These are phyloP conservation scores for Myotis daubentonii DNA, from an alignment of 2,797 vertebrate genomes.

Conservation along the genomic window DNA sequence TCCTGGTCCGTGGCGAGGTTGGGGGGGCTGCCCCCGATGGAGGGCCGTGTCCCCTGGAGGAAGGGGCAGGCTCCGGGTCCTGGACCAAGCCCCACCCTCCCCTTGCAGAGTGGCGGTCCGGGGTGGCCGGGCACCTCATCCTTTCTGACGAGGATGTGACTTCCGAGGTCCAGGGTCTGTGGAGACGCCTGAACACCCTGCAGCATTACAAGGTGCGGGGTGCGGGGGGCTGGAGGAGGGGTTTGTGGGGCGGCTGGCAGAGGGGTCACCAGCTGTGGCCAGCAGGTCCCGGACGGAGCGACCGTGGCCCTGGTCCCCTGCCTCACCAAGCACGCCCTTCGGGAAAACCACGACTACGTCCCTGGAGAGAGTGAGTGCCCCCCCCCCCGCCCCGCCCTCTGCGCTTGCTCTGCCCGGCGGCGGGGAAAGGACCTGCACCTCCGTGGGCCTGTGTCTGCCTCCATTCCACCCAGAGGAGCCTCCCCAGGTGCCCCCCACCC, in stretches of 20 bases:
- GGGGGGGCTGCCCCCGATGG: background rate
- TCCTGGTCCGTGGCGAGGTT: background rate
- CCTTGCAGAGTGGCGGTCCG: conserved; percentile 95
- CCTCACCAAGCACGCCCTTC: conserved; percentile 94
- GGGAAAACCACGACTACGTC: conserved; percentile 97
- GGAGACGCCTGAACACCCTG: conserved; percentile 97
- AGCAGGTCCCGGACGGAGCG: conserved; percentile 95
- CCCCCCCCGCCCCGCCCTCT: background rate
- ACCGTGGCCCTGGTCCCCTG: conserved; percentile 96
- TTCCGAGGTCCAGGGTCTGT: conserved; percentile 95
- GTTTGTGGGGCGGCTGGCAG: background rate
- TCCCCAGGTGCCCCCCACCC: background rate
- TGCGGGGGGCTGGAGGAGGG: background rate
- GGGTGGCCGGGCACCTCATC: conserved; percentile 96
- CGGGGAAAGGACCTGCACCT: background rate
- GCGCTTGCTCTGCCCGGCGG: background rate
- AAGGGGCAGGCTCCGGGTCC: background rate
- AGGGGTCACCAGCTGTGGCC: conserved; percentile 52
- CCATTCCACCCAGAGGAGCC: background rate
- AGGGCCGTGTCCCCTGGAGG: background rate
- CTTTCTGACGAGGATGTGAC: conserved; percentile 98
- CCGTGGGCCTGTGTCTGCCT: background rate
- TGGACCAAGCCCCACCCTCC: background rate
- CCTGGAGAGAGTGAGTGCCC: conserved; percentile 95
- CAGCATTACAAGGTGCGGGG: conserved; percentile 96